Percentiles rank a stretch among this genome's conserved stretches.
Conservation (phyloP, 2,797 vertebrate species). For the Margarornis squamiger region DNA sequence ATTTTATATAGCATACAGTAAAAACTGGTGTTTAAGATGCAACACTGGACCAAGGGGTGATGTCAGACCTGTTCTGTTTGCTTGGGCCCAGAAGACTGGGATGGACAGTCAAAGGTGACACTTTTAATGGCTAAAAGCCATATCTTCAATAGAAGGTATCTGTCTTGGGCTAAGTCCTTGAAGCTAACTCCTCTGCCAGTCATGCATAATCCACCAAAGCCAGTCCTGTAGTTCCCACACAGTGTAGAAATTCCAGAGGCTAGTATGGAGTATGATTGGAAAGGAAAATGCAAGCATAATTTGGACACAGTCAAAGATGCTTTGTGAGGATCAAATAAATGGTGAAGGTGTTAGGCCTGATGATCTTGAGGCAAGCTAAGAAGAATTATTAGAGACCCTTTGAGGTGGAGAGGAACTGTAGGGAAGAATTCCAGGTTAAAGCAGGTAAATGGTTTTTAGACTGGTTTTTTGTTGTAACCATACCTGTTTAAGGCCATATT, state of each 20-base stretch:
- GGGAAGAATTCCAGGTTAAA: neutral
- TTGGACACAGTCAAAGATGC: neutral
- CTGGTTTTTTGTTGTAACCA: neutral
- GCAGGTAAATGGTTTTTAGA: neutral
- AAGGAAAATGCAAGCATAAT: neutral
- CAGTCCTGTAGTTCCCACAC: neutral
- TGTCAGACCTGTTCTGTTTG: neutral
- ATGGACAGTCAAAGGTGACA: neutral
- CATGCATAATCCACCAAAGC: neutral
- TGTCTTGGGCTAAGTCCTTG: neutral
- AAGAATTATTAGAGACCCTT: neutral
- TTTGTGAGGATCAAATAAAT: neutral
- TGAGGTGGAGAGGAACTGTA: neutral
- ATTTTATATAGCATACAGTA: neutral
- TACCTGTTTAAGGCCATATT: neutral
- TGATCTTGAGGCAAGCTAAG: neutral
- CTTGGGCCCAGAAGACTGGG: neutral
- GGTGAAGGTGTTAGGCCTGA: neutral
- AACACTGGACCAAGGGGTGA: neutral
- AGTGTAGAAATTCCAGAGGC: neutral
- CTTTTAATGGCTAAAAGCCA: neutral
- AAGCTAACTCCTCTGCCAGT: neutral
- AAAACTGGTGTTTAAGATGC: neutral
- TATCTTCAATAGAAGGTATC: neutral
- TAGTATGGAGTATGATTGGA: fast-evolving